Base-by-base conservation (phyloP, 2,113 vertebrate genomes). In the Pedetes capensis region DNA sequence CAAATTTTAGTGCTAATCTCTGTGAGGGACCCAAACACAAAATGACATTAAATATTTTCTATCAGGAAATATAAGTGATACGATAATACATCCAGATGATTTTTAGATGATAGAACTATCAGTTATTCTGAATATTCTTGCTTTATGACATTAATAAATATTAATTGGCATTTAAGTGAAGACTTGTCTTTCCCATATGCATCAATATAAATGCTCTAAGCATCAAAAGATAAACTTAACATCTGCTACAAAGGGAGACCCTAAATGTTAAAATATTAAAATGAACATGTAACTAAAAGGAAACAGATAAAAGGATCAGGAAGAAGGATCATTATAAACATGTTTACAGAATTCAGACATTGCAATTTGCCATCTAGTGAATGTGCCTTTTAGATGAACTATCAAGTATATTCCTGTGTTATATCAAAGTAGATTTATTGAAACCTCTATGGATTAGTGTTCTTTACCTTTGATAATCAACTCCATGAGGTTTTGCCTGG, bases 81-180 rank as follows among this genome's bases (percentile, higher is more conserved):
- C 6, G 22, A 76, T 64, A 74, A 79, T 44, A 78, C 2, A 87
- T 42, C 4, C 29, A n/a, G 51, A 74, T 12, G 69, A 68, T 44
- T 96, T 96, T 82, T 89, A 47, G 16, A 42, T 74, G 27, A 39
- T 71, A 79, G 20, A 20, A 14, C 75, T 61, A 80, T 92, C 75
- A 83, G 55, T 89, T 75, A 79, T 63, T 17, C 47, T 72, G 23
- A 94, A 66, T 66, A 72, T 53, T 84, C 55, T 92, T 93, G 39
- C 57, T 91, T 57, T 78, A 42, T 87, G 71, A 89, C 47, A 63
- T 39, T 55, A 88, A 44, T 92, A 94, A 90, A 89, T 86, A 95
- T 61, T 72, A 87, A 78, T 66, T 74, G n/a, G 18, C 47, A 76
- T 88, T 87, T 90, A 89, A 95, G 68, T 92, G 13, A 9, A 57